A percentile compares a stretch with the other conserved stretches of the same genome.
Evolutionary conservation across 2,113 vertebrate genomes (phyloP).

Genomic region (Ctenodactylus gundi): DNA sequence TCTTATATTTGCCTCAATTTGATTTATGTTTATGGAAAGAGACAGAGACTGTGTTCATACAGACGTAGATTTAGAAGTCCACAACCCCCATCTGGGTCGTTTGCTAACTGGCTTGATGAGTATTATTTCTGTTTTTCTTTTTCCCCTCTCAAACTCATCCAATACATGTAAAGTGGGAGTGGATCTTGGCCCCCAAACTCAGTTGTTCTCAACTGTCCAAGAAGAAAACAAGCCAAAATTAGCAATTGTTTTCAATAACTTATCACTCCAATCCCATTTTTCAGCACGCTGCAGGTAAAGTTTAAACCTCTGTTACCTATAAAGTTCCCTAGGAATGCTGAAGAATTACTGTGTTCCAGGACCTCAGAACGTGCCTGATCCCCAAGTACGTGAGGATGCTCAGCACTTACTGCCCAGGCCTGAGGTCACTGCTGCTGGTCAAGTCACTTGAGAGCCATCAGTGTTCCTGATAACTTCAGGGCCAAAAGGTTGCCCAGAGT

Average conservation of each 20-base stretch:
- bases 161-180: not conserved
- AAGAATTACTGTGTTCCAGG: not conserved
- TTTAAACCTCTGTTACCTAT: not conserved
- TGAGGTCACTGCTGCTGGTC: not conserved
- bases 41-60: not conserved
- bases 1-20: not conserved
- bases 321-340: not conserved
- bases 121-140: not conserved
- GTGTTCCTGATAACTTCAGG: not conserved
- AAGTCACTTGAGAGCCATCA: not conserved
- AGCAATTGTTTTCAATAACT: not conserved
- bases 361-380: no score
- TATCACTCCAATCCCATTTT: not conserved
- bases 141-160: not conserved
- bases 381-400: accelerated
- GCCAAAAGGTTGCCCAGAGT: accelerated
- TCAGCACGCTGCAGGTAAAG: not conserved
- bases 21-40: not conserved
- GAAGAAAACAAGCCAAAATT: not conserved
- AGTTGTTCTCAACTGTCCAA: not conserved
- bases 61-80: not conserved
- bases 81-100: not conserved
- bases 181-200: not conserved
- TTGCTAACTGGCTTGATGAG: not conserved
- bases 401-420: not conserved